phyloP scores from a whole-genome alignment of 2,888 invertebrate species.

The Erebia palarica region DNA sequence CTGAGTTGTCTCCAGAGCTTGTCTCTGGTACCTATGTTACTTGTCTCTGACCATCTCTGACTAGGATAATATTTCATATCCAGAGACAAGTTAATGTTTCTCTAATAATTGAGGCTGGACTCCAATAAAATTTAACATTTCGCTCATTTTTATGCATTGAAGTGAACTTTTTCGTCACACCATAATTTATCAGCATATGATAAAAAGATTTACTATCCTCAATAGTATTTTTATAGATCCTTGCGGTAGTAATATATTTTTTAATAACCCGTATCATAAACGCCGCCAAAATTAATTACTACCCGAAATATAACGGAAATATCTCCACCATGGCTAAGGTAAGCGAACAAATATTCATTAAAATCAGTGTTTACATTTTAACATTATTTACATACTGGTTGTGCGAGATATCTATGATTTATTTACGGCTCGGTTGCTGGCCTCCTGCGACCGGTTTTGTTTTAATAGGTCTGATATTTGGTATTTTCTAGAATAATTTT shows the following conservation, averaged over 20 bases:
- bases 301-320: constrained; percentile 85
- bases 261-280: constrained; percentile 40
- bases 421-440: constrained; percentile 25
- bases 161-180: background rate
- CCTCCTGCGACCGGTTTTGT: constrained; percentile 15
- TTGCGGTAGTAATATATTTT: constrained; percentile 18
- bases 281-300: constrained; percentile 85
- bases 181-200: background rate
- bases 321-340: constrained; percentile 87
- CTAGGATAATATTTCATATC: no score
- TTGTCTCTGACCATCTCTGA: no score
- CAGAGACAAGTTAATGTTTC: no score
- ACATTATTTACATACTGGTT: constrained; percentile 60
- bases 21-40: no score
- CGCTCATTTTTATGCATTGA: background rate
- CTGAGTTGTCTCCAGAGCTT: no score
- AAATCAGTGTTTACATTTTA: constrained; percentile 30
- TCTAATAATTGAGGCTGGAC: no score
- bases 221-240: background rate
- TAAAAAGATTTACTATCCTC: no score
- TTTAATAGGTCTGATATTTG: background rate
- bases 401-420: constrained; percentile 43
- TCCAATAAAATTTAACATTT: no score
- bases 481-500: background rate
- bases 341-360: constrained; percentile 48